phyloP scores from a whole-genome alignment of 2,113 vertebrate genomes.

The Pangasianodon gigas region DNA sequence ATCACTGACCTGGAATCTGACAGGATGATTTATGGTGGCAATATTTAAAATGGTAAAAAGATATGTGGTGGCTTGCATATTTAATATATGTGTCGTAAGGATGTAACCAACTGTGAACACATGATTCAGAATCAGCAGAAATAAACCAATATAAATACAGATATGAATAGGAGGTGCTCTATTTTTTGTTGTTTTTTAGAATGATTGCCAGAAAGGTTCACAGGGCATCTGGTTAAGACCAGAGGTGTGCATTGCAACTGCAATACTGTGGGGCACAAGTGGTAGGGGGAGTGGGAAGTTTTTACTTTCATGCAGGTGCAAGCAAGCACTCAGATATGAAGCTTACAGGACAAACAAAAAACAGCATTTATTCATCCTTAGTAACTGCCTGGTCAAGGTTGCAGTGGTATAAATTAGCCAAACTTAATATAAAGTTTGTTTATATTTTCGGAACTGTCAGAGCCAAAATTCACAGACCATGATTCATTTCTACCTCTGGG shows the following conservation, averaged over 20 bases:
- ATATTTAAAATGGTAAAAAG: conserved; percentile 2
- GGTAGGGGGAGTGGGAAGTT: neutral
- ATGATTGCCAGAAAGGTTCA: neutral
- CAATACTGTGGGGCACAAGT: neutral
- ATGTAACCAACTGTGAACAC: neutral
- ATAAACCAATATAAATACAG: neutral
- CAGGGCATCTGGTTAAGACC: neutral
- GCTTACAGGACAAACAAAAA: neutral
- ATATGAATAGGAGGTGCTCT: neutral
- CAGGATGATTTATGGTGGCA: neutral
- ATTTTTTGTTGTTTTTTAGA: neutral
- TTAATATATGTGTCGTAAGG: neutral
- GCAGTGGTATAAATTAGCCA: neutral
- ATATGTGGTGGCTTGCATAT: neutral
- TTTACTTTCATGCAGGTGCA: neutral
- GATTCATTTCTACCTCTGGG: neutral
- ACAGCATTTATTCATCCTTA: neutral
- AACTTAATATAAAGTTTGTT: neutral
- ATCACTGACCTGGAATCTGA: neutral
- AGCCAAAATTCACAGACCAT: neutral
- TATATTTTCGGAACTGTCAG: neutral
- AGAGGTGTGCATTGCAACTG: neutral
- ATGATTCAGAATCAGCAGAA: neutral
- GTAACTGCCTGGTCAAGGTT: neutral
- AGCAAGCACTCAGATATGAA: neutral